Evolutionary conservation across 2,797 vertebrate species (phyloP).

Genomic region (Lemur catta): DNA sequence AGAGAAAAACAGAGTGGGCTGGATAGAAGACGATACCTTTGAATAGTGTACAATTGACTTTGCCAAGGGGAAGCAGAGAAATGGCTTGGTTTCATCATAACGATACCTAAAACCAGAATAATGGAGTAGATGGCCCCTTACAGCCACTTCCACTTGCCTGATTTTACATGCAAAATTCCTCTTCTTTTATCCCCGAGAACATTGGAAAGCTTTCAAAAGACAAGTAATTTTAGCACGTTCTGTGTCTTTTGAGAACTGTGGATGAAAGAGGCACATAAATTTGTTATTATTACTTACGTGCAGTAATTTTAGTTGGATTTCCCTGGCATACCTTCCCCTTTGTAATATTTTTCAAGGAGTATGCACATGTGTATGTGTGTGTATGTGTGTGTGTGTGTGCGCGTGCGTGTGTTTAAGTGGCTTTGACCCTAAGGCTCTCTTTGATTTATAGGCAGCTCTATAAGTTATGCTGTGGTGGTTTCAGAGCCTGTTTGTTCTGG

Average conservation of each 20-base stretch:
- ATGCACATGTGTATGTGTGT: neutral
- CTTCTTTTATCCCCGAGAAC: constrained; percentile 3
- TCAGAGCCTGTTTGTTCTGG: constrained; percentile 76
- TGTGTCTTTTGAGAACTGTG: constrained; percentile 47
- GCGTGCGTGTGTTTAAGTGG: constrained; percentile 48
- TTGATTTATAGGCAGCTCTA: constrained; percentile 71
- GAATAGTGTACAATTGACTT: neutral
- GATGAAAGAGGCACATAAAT: constrained; percentile 73
- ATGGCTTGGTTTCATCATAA: neutral
- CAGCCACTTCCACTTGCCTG: neutral
- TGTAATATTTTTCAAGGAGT: constrained; percentile 68
- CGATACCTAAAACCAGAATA: neutral
- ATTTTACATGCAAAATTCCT: constrained; percentile 24
- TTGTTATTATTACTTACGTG: constrained; percentile 57
- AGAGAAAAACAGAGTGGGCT: neutral
- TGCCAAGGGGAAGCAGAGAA: neutral
- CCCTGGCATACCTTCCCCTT: constrained; percentile 70
- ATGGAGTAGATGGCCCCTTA: neutral
- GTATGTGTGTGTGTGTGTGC: constrained; percentile 27
- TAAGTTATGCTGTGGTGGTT: constrained; percentile 66
- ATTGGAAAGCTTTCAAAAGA: constrained; percentile 64
- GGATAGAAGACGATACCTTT: neutral
- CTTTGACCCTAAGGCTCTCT: constrained; percentile 67
- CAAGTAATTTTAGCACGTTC: constrained; percentile 53
- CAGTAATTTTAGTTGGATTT: constrained; percentile 65